phyloP scores from a whole-genome alignment of 2,113 vertebrate species.

The Lutjanus erythropterus region DNA sequence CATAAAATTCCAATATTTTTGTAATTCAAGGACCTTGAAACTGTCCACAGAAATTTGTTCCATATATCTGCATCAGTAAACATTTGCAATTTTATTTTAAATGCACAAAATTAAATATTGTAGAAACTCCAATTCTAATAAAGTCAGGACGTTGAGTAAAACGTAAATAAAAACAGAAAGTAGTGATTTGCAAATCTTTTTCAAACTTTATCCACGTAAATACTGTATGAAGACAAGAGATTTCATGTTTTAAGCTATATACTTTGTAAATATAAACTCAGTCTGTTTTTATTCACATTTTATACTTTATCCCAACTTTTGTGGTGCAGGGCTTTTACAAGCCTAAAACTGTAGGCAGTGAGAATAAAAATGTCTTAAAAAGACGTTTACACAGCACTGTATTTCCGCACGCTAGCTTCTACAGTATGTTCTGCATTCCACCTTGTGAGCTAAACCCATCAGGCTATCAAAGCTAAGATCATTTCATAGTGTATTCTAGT shows the following conservation, averaged over 20 bases:
- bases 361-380: too few species aligned
- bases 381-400: background rate
- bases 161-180: too few species aligned
- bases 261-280: too few species aligned
- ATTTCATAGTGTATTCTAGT: background rate
- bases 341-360: background rate
- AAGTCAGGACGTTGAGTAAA: too few species aligned
- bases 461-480: background rate
- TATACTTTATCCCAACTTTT: too few species aligned
- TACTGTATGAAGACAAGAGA: too few species aligned
- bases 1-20: conserved; percentile 6
- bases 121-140: too few species aligned
- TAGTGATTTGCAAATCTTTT: too few species aligned
- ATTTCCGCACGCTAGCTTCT: background rate
- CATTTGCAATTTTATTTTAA: background rate
- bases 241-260: too few species aligned
- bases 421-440: background rate
- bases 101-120: background rate
- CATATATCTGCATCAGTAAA: conserved; percentile 7
- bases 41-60: background rate
- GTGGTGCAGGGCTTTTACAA: too few species aligned
- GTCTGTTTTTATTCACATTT: too few species aligned
- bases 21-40: background rate
- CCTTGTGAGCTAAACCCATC: background rate
- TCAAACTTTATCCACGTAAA: too few species aligned